Percentiles rank a stretch among this genome's conserved stretches.
These are phyloP conservation scores for Macrobrachium nipponense DNA, from an alignment of 1,140 invertebrate species.

Conservation along the genomic window DNA sequence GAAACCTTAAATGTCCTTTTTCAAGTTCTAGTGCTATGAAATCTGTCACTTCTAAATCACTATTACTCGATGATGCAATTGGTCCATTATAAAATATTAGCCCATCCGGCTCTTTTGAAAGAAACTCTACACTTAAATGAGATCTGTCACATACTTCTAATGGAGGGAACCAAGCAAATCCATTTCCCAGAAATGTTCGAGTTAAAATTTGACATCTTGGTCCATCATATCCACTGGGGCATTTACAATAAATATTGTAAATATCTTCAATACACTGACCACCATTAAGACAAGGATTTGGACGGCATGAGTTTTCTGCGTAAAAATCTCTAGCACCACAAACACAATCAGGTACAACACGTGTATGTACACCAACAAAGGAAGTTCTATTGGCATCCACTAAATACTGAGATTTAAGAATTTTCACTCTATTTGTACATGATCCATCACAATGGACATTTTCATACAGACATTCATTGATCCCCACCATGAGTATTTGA, in stretches of 20 bases:
- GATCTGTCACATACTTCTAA: constrained; percentile 96
- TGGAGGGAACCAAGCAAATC: constrained; percentile 96
- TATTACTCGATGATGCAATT: constrained; percentile 89
- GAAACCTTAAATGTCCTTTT: constrained; percentile 87
- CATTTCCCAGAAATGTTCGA: constrained; percentile 90
- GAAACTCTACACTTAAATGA: constrained; percentile 94
- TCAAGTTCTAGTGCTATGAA: constrained; percentile 94
- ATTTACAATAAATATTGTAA: constrained; percentile 79
- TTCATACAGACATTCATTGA: constrained; percentile 96
- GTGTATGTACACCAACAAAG: constrained; percentile 88
- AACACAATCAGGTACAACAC: constrained; percentile 88
- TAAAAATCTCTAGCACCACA: constrained; percentile 92
- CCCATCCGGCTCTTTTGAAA: constrained; percentile 90
- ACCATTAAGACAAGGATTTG: constrained; percentile 93
- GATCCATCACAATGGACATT: constrained; percentile 95
- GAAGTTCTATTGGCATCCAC: constrained; percentile 97
- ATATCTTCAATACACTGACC: constrained; percentile 89
- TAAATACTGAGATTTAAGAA: constrained; percentile 90
- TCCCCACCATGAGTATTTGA: constrained; percentile 97
- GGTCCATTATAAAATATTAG: constrained; percentile 97
- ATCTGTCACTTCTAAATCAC: constrained; percentile 88
- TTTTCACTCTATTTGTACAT: constrained; percentile 91
- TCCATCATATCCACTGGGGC: constrained; percentile 90
- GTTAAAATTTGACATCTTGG: constrained; percentile 96
- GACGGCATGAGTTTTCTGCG: constrained; percentile 88